Evolutionary conservation across 1,140 invertebrate genomes (phyloP).

Genomic region (Uloborus diversus): DNA sequence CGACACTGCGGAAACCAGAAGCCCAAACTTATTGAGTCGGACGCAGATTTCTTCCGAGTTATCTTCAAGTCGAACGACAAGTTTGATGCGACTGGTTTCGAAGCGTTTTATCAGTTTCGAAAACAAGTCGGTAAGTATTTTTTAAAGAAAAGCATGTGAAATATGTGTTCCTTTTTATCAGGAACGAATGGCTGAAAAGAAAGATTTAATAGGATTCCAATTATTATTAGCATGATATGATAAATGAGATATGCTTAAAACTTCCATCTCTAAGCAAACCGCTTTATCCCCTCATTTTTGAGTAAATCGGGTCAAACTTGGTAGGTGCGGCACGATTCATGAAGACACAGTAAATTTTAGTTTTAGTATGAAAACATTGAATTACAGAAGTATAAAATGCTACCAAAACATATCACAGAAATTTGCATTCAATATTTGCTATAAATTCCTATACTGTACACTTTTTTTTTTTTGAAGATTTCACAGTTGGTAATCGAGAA

Average conservation of each 20-base stretch:
- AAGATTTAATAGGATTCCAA: not conserved
- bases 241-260: not conserved
- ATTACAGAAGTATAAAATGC: too few species aligned
- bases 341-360: too few species aligned
- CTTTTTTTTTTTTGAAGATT: too few species aligned
- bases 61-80: constrained; percentile 93
- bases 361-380: too few species aligned
- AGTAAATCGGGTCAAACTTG: too few species aligned
- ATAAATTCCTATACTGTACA: too few species aligned
- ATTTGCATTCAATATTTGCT: too few species aligned
- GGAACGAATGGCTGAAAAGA: not conserved
- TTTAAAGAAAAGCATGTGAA: not conserved
- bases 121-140: constrained; percentile 61
- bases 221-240: not conserved
- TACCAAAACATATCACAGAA: too few species aligned
- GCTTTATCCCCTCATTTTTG: not conserved
- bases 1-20: constrained; percentile 79
- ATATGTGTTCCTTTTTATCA: not conserved
- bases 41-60: constrained; percentile 91
- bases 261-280: not conserved
- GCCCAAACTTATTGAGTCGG: constrained; percentile 76
- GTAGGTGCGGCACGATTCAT: too few species aligned
- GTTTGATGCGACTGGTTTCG: constrained; percentile 91
- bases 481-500: too few species aligned
- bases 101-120: constrained; percentile 86